phyloP scores from a whole-genome alignment of 2,888 invertebrate species.

The Leptinotarsa tumamoca region DNA sequence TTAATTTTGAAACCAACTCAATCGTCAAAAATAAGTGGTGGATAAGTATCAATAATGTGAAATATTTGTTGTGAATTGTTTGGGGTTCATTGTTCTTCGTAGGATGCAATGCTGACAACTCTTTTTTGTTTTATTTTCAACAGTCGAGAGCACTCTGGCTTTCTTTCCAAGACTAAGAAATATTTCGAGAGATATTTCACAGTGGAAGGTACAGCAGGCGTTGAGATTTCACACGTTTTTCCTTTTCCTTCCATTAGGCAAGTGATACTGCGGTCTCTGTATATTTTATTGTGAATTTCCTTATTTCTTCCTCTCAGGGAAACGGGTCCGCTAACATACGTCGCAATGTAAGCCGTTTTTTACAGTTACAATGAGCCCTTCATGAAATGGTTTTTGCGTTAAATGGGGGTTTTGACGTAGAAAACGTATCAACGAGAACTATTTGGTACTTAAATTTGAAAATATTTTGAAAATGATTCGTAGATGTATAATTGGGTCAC shows the following conservation, averaged over 20 bases:
- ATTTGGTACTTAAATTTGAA: no score
- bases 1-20: no score
- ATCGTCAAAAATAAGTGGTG: no score
- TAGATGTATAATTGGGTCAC: no score
- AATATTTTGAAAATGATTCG: no score
- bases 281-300: slow-evolving; percentile 57
- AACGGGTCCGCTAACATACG: slow-evolving; percentile 18
- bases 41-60: no score
- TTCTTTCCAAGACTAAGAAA: slow-evolving; percentile 28
- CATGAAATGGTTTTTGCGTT: neutral
- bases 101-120: neutral
- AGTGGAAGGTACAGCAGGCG: slow-evolving; percentile 35
- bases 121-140: slow-evolving; percentile 30
- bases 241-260: slow-evolving; percentile 57
- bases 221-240: slow-evolving; percentile 56
- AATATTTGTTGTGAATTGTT: neutral
- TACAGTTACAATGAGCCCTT: neutral
- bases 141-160: slow-evolving; percentile 26
- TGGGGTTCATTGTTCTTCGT: neutral
- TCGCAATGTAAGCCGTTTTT: slow-evolving; percentile 3
- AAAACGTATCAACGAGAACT: no score
- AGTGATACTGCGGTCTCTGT: slow-evolving; percentile 52
- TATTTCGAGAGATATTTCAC: slow-evolving; percentile 40
- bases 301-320: slow-evolving; percentile 55
- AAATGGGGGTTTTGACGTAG: neutral